phyloP scores from a whole-genome alignment of 92 coral and sea anemone species.

The Actinernus sp. region DNA sequence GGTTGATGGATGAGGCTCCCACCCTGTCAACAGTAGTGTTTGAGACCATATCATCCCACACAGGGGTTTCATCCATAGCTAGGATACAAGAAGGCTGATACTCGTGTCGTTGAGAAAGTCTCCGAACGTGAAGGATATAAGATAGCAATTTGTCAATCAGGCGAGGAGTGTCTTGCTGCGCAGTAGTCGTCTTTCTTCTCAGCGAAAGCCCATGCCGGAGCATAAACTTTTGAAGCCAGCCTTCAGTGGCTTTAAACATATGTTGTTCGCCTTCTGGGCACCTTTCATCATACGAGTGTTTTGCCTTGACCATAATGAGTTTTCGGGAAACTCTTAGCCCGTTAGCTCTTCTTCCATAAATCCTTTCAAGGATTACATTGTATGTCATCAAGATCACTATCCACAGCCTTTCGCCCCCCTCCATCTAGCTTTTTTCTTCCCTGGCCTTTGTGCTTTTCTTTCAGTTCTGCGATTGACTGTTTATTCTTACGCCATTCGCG shows the following conservation, averaged over 20 bases:
- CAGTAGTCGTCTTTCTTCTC: slow-evolving; percentile 52
- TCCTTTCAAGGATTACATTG: slow-evolving; percentile 50
- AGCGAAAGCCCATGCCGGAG: slow-evolving; percentile 56
- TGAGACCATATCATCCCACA: slow-evolving; percentile 55
- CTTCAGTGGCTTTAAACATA: too few relatives aligned
- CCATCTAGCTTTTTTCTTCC: slow-evolving; percentile 41
- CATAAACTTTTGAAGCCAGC: slow-evolving; percentile 67
- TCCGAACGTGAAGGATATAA: slow-evolving; percentile 37
- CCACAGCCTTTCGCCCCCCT: slow-evolving; percentile 33
- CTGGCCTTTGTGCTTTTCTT: slow-evolving; percentile 43
- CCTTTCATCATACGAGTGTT: slow-evolving; percentile 27
- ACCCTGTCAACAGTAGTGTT: slow-evolving; percentile 47
- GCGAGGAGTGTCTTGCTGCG: slow-evolving; percentile 29
- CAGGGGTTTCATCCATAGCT: too few relatives aligned
- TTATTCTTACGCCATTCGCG: slow-evolving; percentile 33
- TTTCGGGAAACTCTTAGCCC: slow-evolving; percentile 37
- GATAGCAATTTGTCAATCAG: slow-evolving; percentile 46
- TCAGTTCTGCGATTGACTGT: slow-evolving; percentile 3
- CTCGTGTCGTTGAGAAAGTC: slow-evolving; percentile 16
- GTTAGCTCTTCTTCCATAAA: slow-evolving; percentile 35
- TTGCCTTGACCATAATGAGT: slow-evolving; percentile 36
- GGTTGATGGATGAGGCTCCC: slow-evolving; percentile 20
- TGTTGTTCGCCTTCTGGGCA: slow-evolving; percentile 50
- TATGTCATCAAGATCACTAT: slow-evolving; percentile 22
- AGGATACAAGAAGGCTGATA: slow-evolving; percentile 34